Conservation (phyloP, 2,797 vertebrate genomes). For the Otus scops region DNA sequence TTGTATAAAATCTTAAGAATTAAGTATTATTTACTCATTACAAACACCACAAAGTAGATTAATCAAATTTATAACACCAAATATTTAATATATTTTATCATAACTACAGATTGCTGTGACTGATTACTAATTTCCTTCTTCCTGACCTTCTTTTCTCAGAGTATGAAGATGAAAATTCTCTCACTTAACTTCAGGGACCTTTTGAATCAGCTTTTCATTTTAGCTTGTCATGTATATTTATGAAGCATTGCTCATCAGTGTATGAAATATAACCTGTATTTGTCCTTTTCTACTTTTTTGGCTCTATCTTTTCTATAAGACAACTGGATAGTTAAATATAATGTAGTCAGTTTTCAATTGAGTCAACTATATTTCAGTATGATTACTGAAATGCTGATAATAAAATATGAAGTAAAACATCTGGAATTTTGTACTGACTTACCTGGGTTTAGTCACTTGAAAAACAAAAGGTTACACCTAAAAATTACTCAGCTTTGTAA, state of each 20-base stretch:
- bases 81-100: neutral
- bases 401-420: neutral
- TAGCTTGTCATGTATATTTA: neutral
- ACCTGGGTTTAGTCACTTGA: neutral
- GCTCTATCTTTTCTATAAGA: neutral
- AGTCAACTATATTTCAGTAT: neutral
- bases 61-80: neutral
- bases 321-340: neutral
- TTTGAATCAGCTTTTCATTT: neutral
- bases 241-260: neutral
- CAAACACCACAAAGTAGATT: neutral
- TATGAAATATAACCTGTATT: neutral
- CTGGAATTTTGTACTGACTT: neutral
- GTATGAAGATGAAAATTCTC: neutral
- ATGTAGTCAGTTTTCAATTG: neutral
- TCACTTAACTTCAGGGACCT: neutral
- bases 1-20: neutral
- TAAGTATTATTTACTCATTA: neutral
- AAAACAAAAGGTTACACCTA: neutral
- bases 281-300: neutral
- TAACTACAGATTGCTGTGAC: neutral
- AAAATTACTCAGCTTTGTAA: neutral
- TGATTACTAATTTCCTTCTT: neutral
- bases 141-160: neutral
- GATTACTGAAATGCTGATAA: neutral